These are phyloP conservation scores for Stichopus horrens DNA, from an alignment of 53 echinoderm and acorn worm species.

Conservation along the genomic window DNA sequence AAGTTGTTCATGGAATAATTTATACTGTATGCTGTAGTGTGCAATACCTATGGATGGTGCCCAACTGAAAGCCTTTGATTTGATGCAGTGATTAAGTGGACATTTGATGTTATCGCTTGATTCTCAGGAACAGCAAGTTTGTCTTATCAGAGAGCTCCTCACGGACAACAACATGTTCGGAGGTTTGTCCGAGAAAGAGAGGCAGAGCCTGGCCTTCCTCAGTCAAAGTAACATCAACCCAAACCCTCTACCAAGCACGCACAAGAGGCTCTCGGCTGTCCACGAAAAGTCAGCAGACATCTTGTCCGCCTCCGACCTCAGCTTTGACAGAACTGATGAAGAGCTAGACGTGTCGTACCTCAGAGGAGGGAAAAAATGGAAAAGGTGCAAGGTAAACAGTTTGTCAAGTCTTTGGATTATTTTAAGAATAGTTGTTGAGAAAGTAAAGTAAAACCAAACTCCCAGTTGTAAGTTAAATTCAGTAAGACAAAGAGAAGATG, in stretches of 20 bases:
- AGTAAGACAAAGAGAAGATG: no score
- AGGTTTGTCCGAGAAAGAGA: conserved; percentile 80
- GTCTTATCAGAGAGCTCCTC: conserved; percentile 91
- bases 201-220: conserved; percentile 84
- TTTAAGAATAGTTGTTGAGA: no score
- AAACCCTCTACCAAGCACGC: conserved; percentile 46
- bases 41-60: no score
- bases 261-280: conserved; percentile 78
- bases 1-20: no score
- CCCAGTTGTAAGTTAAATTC: no score
- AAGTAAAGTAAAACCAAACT: no score
- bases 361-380: conserved; percentile 90
- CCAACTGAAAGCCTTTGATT: no score
- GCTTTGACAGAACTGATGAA: conserved; percentile 96
- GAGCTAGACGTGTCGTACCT: conserved; percentile 90
- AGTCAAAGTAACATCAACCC: conserved; percentile 60
- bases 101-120: background rate
- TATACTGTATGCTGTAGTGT: no score
- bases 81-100: background rate
- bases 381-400: conserved; percentile 32
- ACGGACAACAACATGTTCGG: conserved; percentile 82
- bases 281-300: conserved; percentile 90
- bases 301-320: conserved; percentile 86
- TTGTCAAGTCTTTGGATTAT: no score
- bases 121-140: conserved; percentile 80